Evolutionary conservation across 2,888 invertebrate species (phyloP).

Genomic region (Antitype chi): DNA sequence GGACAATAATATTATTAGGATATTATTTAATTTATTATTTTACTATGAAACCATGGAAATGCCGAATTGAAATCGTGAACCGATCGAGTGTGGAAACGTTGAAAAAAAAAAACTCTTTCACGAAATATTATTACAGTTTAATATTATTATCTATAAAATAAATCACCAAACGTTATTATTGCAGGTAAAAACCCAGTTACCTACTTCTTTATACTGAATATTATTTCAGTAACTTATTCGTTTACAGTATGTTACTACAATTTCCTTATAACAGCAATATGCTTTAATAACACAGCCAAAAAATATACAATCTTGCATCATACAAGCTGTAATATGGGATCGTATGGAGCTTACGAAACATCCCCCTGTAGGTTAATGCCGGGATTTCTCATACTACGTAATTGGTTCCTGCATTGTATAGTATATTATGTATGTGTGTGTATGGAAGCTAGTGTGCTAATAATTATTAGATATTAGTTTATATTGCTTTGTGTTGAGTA

Average conservation of each 20-base stretch:
- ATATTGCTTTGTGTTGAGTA: background rate
- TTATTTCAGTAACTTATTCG: constrained; percentile 1
- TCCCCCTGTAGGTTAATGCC: constrained; percentile 20
- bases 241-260: background rate
- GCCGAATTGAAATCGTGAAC: too few relatives aligned
- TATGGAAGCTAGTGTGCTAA: background rate
- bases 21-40: too few relatives aligned
- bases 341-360: background rate
- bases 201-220: background rate
- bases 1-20: too few relatives aligned
- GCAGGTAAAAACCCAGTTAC: background rate
- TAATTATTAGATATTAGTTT: constrained; percentile 27
- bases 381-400: constrained; percentile 13
- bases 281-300: background rate
- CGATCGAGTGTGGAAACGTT: too few relatives aligned
- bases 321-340: constrained; percentile 7
- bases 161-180: background rate
- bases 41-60: too few relatives aligned
- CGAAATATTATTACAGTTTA: background rate
- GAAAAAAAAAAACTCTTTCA: too few relatives aligned
- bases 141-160: background rate
- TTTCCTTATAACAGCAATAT: constrained; percentile 18
- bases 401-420: constrained; percentile 43
- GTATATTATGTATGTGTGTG: constrained; percentile 1
- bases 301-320: constrained; percentile 11